These are phyloP conservation scores for Corvus cornix DNA, from an alignment of 2,113 vertebrate species.

Conservation along the genomic window DNA sequence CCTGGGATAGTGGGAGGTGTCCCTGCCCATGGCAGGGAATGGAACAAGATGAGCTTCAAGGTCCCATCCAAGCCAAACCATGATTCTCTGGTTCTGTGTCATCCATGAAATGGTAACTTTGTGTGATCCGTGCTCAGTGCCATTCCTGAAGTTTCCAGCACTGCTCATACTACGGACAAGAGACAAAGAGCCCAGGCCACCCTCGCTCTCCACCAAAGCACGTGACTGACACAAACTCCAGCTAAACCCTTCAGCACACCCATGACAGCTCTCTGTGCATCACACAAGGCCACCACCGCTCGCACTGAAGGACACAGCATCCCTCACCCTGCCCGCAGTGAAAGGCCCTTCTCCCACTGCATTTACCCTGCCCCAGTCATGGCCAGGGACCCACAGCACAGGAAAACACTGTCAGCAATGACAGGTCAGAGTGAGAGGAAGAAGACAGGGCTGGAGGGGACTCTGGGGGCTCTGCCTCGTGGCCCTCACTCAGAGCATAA, in stretches of 20 bases:
- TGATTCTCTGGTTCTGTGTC: fast-evolving
- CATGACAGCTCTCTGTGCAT: fast-evolving
- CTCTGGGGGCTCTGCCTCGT: background rate
- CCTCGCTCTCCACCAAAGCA: background rate
- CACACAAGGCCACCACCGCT: background rate
- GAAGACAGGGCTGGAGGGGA: background rate
- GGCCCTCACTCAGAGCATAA: background rate
- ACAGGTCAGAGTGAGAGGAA: fast-evolving
- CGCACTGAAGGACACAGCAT: background rate
- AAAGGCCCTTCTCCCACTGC: background rate
- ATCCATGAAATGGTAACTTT: fast-evolving
- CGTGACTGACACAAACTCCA: fast-evolving
- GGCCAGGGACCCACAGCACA: fast-evolving
- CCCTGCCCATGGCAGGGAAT: background rate
- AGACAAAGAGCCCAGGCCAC: background rate
- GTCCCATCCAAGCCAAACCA: no score
- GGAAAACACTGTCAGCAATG: fast-evolving
- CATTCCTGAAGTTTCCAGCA: background rate
- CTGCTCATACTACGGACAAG: fast-evolving
- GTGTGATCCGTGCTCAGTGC: background rate
- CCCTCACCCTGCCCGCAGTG: background rate
- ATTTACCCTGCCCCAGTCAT: fast-evolving
- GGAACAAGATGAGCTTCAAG: background rate
- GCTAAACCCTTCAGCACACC: background rate
- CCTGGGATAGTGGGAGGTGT: background rate